Conservation (phyloP, 2,888 invertebrate species). For the Ichneumoninae sp. region DNA sequence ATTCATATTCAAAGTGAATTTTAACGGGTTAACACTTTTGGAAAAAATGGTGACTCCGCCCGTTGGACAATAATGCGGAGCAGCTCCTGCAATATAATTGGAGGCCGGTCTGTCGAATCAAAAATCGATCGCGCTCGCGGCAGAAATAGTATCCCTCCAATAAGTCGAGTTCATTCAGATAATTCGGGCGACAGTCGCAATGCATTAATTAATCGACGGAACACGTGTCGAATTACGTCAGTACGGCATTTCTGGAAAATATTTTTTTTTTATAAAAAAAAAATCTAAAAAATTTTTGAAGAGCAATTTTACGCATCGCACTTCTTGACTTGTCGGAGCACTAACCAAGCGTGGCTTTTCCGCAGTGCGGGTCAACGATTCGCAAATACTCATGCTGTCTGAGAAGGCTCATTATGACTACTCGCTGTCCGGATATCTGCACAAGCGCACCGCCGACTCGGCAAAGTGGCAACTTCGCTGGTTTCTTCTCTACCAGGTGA, state of each 20-base stretch:
- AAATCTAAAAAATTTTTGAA: slow-evolving; percentile 33
- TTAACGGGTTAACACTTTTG: neutral
- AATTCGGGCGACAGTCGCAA: neutral
- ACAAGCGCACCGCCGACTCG: slow-evolving; percentile 93
- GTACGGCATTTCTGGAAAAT: neutral
- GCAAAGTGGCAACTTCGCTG: slow-evolving; percentile 95
- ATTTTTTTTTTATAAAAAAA: neutral
- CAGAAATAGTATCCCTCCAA: neutral
- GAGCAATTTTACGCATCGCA: neutral
- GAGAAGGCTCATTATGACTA: slow-evolving; percentile 94
- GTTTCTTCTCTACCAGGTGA: slow-evolving; percentile 93
- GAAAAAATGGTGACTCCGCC: neutral
- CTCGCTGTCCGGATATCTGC: slow-evolving; percentile 92
- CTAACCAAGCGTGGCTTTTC: slow-evolving; percentile 38
- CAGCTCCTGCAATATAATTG: neutral
- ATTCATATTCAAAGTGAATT: neutral
- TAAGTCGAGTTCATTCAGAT: neutral
- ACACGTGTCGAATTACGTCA: neutral
- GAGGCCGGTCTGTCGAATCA: neutral
- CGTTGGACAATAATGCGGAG: neutral
- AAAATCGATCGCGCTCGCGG: neutral
- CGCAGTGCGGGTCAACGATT: slow-evolving; percentile 92
- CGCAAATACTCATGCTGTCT: slow-evolving; percentile 93
- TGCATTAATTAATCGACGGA: neutral
- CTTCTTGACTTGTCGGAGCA: slow-evolving; percentile 3